These are phyloP conservation scores for Agonopterix arenella DNA, from an alignment of 2,888 invertebrate genomes.

Conservation along the genomic window DNA sequence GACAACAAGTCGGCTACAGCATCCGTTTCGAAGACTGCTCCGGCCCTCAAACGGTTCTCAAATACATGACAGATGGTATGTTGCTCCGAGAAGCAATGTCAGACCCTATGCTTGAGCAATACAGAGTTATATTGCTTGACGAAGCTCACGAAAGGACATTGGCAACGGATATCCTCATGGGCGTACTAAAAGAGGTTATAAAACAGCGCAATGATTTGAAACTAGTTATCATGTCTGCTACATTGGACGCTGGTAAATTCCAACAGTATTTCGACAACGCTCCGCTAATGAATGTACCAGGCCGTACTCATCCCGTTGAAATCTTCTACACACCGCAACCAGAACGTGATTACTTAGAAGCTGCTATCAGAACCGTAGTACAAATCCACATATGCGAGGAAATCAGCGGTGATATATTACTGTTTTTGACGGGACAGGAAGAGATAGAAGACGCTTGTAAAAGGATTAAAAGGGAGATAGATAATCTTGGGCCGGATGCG, in stretches of 20 bases:
- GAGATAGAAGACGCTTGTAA: conserved; percentile 99
- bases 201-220: conserved; percentile 95
- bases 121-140: conserved; percentile 96
- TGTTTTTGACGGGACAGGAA: conserved; percentile 89
- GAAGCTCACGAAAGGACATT: conserved; percentile 99
- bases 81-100: conserved; percentile 99
- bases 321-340: conserved; percentile 99
- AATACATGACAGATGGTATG: conserved; percentile 99
- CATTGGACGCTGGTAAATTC: conserved; percentile 99
- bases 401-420: conserved; percentile 91
- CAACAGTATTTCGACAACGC: conserved; percentile 99
- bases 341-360: conserved; percentile 97
- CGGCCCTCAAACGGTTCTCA: conserved; percentile 93
- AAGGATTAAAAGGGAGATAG: conserved; percentile 94
- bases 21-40: conserved; percentile 99
- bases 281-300: conserved; percentile 98
- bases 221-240: conserved; percentile 99
- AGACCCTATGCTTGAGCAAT: conserved; percentile 97
- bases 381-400: conserved; percentile 98
- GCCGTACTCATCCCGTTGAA: conserved; percentile 66
- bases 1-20: conserved; percentile 77
- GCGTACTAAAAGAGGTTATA: conserved; percentile 97
- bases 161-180: conserved; percentile 99
- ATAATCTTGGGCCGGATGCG: conserved; percentile 96
- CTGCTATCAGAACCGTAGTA: conserved; percentile 96